Evolutionary conservation across 2,888 invertebrate species (phyloP), one percentile per base, ranked within the genome.

Genomic region (Lamellibrachia columna): DNA sequence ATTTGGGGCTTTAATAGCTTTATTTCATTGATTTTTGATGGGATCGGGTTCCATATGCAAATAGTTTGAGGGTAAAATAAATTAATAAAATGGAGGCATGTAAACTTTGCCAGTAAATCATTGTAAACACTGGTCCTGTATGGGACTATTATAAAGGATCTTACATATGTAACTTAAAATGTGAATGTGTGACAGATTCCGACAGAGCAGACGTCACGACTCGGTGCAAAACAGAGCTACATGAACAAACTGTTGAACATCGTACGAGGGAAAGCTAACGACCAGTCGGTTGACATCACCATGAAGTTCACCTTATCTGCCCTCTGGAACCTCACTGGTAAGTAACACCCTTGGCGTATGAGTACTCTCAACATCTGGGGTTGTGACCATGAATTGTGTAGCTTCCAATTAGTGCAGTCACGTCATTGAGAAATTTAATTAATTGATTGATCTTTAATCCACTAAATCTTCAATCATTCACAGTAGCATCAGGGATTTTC

Each of bases 271-370:
- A 97, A 97, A 95, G 97, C 97, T 93, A 97, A 95, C 28, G 94
- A 93, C 15, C 94, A 94, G 53, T 93, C 94, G 75, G 95, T 96
- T 7, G 98, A 98, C 95, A 98, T 98, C 93, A 98, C 98, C 3
- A 97, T 98, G 96, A 98, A 98, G 95, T 98, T 98, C 95, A 98
- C 98, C 0, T 96, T 98, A 91, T 98, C 98, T 95, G 98, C 98
- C 55, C 96, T 98, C 53, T 98, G 98, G 98, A 98, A 98, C 96
- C 97, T 98, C 91, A 98, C 98, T 91, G 97, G 97, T 97, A 94
- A 94, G 97, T 97, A 94, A 94, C 55, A 52, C 11, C 22, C 58
- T 55, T 52, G 40, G 52, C 15, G 9, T 91, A n/a, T 91, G 11
- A 11, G 40, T 11, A n/a, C 40, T 40, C 40, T 40, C 40, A 40